Evolutionary conservation across 2,113 vertebrate genomes (phyloP).

Genomic region (Periophthalmus modestus): DNA sequence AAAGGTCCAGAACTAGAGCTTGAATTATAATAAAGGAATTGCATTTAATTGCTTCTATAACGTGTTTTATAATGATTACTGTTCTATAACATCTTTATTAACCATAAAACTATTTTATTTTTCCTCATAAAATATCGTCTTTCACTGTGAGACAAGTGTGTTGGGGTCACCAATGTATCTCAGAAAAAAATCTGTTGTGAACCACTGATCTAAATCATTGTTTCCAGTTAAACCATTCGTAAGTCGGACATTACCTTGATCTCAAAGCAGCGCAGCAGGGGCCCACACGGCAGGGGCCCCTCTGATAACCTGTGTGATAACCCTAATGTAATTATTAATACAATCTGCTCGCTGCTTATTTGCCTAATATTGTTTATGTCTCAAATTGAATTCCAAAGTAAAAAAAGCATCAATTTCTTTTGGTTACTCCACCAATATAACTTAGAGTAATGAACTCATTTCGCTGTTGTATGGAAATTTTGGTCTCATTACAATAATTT

Average conservation of each 20-base stretch:
- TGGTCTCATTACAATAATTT: constrained; percentile 86
- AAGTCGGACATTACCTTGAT: constrained; percentile 30
- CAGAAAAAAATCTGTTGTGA: neutral
- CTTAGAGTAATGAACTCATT: constrained; percentile 85
- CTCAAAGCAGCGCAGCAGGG: too few relatives aligned
- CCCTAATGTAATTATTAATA: constrained; percentile 77
- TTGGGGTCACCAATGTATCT: neutral
- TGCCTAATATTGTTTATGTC: constrained; percentile 78
- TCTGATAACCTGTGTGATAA: constrained; percentile 73
- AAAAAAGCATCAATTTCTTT: constrained; percentile 80
- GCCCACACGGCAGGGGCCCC: constrained; percentile 42
- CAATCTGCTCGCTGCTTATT: constrained; percentile 72
- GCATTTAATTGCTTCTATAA: neutral
- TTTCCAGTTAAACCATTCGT: constrained; percentile 16
- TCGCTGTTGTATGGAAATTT: constrained; percentile 84
- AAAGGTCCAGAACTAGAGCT: too few relatives aligned
- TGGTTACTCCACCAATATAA: constrained; percentile 78
- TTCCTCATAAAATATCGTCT: neutral
- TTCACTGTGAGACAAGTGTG: neutral
- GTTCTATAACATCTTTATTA: neutral
- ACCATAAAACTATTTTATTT: neutral
- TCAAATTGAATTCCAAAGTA: constrained; percentile 76
- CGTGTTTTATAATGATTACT: neutral
- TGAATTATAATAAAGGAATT: neutral
- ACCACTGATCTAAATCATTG: neutral